phyloP scores from a whole-genome alignment of 1,140 invertebrate genomes.

The Micrasema minimum region DNA sequence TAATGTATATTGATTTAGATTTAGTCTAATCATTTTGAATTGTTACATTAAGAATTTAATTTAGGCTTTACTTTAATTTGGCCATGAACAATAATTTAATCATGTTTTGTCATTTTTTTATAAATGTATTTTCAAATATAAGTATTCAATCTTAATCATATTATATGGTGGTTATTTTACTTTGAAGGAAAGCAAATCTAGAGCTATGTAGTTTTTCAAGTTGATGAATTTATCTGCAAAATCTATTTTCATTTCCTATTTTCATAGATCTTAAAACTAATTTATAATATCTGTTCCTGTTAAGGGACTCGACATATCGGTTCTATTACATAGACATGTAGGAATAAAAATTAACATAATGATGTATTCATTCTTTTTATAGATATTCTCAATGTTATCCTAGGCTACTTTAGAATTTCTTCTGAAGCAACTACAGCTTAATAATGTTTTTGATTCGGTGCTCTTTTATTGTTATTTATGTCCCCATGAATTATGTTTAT shows the following conservation, averaged over 20 bases:
- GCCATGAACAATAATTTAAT: constrained; percentile 27
- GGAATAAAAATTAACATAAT: constrained; percentile 46
- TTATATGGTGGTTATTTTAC: too few relatives aligned
- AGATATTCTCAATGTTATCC: constrained; percentile 51
- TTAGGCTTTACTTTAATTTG: constrained; percentile 35
- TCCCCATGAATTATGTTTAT: neutral
- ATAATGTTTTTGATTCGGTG: constrained; percentile 12
- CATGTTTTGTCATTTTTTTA: constrained; percentile 30
- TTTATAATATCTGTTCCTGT: constrained; percentile 53
- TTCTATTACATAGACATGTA: constrained; percentile 53
- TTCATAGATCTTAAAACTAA: constrained; percentile 51
- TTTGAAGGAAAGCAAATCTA: too few relatives aligned
- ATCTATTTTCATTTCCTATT: constrained; percentile 37
- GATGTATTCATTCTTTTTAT: constrained; percentile 53
- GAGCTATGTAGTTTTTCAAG: constrained; percentile 13
- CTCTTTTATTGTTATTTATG: constrained; percentile 2
- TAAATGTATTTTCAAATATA: constrained; percentile 14
- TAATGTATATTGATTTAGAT: constrained; percentile 51
- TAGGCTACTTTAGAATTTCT: constrained; percentile 47
- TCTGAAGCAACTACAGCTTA: constrained; percentile 26
- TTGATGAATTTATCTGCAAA: constrained; percentile 4
- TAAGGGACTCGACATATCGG: constrained; percentile 52
- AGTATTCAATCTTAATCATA: constrained; percentile 3
- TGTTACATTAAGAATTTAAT: constrained; percentile 38
- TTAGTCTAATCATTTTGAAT: constrained; percentile 41